Base-by-base conservation (phyloP, 2,888 invertebrate species). In the Eremobia ochroleuca region DNA sequence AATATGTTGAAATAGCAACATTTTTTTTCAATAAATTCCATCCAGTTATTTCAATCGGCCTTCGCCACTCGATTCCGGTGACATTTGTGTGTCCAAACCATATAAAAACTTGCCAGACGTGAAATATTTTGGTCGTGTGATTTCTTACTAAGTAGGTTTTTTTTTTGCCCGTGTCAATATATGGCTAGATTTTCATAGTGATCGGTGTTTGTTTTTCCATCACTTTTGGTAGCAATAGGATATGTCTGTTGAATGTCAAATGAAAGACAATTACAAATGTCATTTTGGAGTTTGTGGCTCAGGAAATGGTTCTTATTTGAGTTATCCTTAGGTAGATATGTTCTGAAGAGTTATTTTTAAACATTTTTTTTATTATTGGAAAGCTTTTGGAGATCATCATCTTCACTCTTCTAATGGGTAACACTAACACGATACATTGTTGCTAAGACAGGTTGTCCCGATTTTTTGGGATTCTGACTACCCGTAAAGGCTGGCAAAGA, bases 41-140 rank as follows among this genome's bases (percentile, higher is more conserved):
- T 65, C 21, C 73, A 69, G 61, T 59, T 70, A 49, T 76, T n/a
- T 43, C 62, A 58, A 58, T 59, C 73, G 86, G 43, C 86, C 86
- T 86, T 86, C 84, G 61, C 37, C 49, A 61, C 0, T 76, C 82
- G 55, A 76, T 75, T 73, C 79, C 15, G 72, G 79, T 86, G 86
- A 84, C 86, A 86, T 86, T 86, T 84, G 21, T 66, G 3, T 25
- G 73, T 40, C 28, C 28, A 31, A 40, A 52, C 18, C 13, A 66
- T 73, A 70, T 55, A 37, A 67, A 61, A 79, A 83, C 70, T 59
- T 21, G 73, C 66, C 31, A 59, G 62, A 82, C 82, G 25, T 62
- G 82, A 76, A 73, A 75, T 82, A 64, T 79, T 68, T 65, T 43
- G 61, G 65, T 70, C 52, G 61, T 61, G 28, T 55, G 43, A 74